phyloP scores from a whole-genome alignment of 2,113 vertebrate species.

The Ovis aries region ARS-UI_Ramb_v3.0 NC_056059.1:83830001-83830500 shows the following conservation, averaged over 20 bases:
- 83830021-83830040: background rate
- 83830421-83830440: background rate
- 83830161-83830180: background rate
- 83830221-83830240: background rate
- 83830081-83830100: background rate
- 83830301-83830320: background rate
- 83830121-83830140: background rate
- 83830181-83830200: background rate
- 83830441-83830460: background rate
- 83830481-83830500: background rate
- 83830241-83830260: background rate
- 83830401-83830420: background rate
- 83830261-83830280: background rate
- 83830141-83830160: background rate
- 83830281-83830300: background rate
- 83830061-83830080: background rate
- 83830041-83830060: background rate
- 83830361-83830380: background rate
- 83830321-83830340: background rate
- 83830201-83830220: background rate
- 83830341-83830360: background rate
- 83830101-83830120: background rate
- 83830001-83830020: fast-evolving
- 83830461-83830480: background rate
- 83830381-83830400: background rate